Evolutionary conservation across 2,888 invertebrate species (phyloP), one percentile per base, ranked within the genome.

Genomic region (Noctua janthe): DNA sequence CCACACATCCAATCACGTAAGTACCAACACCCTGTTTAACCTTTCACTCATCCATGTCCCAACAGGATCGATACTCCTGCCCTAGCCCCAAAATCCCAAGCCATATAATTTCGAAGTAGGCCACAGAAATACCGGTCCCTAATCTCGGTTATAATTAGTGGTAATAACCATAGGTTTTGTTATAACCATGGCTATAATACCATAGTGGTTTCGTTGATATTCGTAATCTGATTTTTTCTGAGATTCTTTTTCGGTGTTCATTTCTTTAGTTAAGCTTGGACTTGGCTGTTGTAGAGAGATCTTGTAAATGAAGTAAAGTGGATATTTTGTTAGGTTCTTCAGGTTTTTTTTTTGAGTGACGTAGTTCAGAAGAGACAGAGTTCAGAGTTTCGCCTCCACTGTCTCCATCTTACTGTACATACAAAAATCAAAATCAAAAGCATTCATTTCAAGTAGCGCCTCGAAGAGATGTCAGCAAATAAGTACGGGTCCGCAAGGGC

Each of bases 21-120:
- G 54, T 69, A 78, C 70, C 49, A 35, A 10, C 66, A 78, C 71
- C 64, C 64, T 35, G 59, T 49, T 84, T 67, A 84, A 84, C 81
- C 66, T 78, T 78, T 66, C 10, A 56, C 29, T 15, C 66, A 64
- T 59, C 47, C 54, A 6, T 6, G 78, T 43, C 43, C 56, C 64
- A 35, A 51, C 29, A 51, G 56, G 82, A 80, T 82, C 82, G 72
- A 82, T 82, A 80, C 1, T 39, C 6, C 59, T 67, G 39, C 43
- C 78, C 79, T 71, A 62, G 35, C 23, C 64, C 73, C 81, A 15
- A 39, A 70, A 54, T 43, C 66, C 71, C 49, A 29, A 67, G 72
- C 66, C 47, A n/a, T 71, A 74, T 74, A 79, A 85, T 78, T 80
- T 20, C 17, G 13, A 88, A 88, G 76, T 78, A 88, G 86, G 88